Base-by-base conservation (phyloP, 2,888 invertebrate species). In the Aethes cnicana region DNA sequence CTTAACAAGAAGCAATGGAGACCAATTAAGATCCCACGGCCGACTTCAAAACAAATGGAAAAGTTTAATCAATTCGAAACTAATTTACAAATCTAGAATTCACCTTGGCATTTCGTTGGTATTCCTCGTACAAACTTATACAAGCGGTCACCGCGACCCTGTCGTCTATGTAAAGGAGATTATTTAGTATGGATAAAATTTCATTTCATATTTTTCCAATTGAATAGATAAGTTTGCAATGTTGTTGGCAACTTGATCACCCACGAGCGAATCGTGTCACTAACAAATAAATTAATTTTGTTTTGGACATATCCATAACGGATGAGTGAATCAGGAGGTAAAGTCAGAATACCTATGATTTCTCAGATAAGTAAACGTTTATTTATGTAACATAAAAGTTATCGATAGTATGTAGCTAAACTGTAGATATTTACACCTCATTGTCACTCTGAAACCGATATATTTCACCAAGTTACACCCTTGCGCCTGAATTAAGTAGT, bases 61-160 rank as follows among this genome's bases (percentile, higher is more conserved):
- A 39, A 36, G 37, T 37, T 32, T 32, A 20, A 9, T 23, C 33
- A 17, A 30, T 14, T n/a, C n/a, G n/a, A n/a, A n/a, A 1, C 25
- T 26, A 42, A 41, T 26, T 37, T 36, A 23, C 12, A 14, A 21
- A 44, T 23, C n/a, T 43, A 23, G 32, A 25, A 46, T 33, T 25
- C 36, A 16, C 30, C 39, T 39, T 46, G 44, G 26, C 52, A 52
- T 52, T 52, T 46, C 2, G 9, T n/a, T n/a, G 3, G 11, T 6
- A 11, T 7, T 4, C 14, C 9, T 23, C 5, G n/a, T n/a, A 20
- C 36, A 25, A 42, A 20, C 8, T 28, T 41, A 30, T 2, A n/a
- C 17, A 8, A 26, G 16, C 36, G 5, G 28, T 21, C 2, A 32
- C 1, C 1, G 8, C 4, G 16, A 5, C 25, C 3, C 37, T 9